phyloP scores from a whole-genome alignment of 2,797 vertebrate species.

The Spinibarbus caldwelli region DNA sequence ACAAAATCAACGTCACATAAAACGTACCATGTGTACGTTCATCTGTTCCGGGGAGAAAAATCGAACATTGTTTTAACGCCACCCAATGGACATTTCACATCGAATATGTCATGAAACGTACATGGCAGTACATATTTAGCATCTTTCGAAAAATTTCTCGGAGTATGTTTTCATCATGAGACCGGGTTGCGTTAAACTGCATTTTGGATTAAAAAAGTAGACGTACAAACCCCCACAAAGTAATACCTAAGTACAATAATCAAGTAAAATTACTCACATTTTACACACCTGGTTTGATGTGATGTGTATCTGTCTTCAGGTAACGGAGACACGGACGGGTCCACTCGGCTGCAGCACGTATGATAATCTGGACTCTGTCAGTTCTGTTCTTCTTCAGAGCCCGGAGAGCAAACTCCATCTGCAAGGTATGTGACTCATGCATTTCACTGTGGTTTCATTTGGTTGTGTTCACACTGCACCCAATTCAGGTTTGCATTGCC shows the following conservation, averaged over 20 bases:
- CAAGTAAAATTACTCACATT: background rate
- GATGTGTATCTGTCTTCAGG: constrained; percentile 72
- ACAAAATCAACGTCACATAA: no score
- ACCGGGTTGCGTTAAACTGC: no score
- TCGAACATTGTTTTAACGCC: no score
- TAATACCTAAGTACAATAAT: background rate
- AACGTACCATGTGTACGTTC: no score
- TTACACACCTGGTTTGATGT: background rate
- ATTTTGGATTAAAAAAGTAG: no score
- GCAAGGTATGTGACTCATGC: constrained; percentile 83
- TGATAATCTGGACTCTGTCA: constrained; percentile 99
- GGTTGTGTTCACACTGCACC: background rate
- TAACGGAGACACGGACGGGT: constrained; percentile 97
- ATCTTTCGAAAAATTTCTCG: no score
- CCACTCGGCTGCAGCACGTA: constrained; percentile 99
- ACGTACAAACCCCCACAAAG: background rate
- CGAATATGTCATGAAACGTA: no score
- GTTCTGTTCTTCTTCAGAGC: constrained; percentile 98
- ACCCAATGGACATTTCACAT: no score
- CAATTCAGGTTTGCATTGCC: background rate
- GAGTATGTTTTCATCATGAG: no score
- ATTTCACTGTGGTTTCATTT: background rate
- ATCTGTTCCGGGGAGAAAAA: no score
- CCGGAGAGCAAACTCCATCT: constrained; percentile 99
- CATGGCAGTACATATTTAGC: no score